Evolutionary conservation across 2,888 invertebrate species (phyloP).

Genomic region (Rutpela maculata): DNA sequence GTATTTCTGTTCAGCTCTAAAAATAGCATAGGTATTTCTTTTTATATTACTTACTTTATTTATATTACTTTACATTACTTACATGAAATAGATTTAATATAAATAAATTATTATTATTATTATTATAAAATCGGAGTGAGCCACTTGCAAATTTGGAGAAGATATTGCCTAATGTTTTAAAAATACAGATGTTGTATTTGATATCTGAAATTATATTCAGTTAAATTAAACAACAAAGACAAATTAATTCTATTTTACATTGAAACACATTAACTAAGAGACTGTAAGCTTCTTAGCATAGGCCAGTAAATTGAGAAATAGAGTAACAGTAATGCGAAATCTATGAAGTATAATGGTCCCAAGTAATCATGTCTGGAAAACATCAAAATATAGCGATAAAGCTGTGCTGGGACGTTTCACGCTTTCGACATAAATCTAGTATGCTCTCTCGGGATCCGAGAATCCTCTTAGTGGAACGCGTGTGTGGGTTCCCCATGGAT

Average conservation of each 20-base stretch:
- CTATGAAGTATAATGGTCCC: conserved; percentile 58
- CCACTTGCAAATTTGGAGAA: too few species aligned
- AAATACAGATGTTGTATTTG: too few species aligned
- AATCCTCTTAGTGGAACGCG: conserved; percentile 71
- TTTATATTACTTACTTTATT: too few species aligned
- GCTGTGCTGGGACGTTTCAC: conserved; percentile 69
- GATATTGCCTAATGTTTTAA: too few species aligned
- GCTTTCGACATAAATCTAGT: conserved; percentile 72
- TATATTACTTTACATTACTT: too few species aligned
- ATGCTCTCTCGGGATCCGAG: conserved; percentile 67
- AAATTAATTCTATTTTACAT: conserved; percentile 14
- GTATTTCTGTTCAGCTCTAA: too few species aligned
- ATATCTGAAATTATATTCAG: conserved; percentile 20
- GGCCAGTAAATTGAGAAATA: neutral
- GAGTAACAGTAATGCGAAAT: conserved; percentile 46
- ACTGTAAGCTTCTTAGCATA: conserved; percentile 33
- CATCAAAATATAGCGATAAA: conserved; percentile 72
- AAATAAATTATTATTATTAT: too few species aligned
- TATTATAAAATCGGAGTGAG: too few species aligned
- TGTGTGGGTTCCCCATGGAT: conserved; percentile 68
- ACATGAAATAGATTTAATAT: too few species aligned
- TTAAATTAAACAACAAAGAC: conserved; percentile 27
- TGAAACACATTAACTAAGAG: conserved; percentile 10
- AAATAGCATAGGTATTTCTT: too few species aligned
- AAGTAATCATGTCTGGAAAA: conserved; percentile 65